Percentiles rank a stretch among this genome's conserved stretches.
Conservation (phyloP, 2,113 vertebrate species). For the Seriola quinqueradiata region DNA sequence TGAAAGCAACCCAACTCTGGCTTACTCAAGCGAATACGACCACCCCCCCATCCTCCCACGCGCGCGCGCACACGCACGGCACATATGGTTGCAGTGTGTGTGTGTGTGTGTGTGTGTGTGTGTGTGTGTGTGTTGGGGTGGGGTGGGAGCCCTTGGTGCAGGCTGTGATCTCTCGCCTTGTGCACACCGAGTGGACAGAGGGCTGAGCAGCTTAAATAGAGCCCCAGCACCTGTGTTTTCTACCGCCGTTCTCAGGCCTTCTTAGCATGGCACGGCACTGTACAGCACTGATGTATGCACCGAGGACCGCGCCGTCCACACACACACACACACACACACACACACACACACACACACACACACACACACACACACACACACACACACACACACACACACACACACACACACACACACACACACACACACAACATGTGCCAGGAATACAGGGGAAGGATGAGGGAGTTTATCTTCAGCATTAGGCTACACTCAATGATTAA, state of each 20-base stretch:
- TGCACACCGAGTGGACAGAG: conserved; percentile 82
- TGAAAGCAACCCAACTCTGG: conserved; percentile 80
- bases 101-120: conserved; percentile 28
- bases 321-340: conserved; percentile 7
- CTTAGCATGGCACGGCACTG: conserved; percentile 60
- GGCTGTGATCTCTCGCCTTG: conserved; percentile 82
- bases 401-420: conserved; percentile 2
- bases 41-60: conserved; percentile 14
- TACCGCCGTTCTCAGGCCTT: conserved; percentile 78
- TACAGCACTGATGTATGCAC: conserved; percentile 40
- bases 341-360: background rate
- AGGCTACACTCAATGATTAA: conserved; percentile 24
- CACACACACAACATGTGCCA: conserved; percentile 14
- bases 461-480: conserved; percentile 17
- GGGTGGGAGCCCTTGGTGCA: conserved; percentile 49
- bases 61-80: conserved; percentile 52
- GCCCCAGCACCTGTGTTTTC: conserved; percentile 82
- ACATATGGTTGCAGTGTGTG: conserved; percentile 47
- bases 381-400: conserved; percentile 8
- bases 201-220: conserved; percentile 80
- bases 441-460: conserved; percentile 13
- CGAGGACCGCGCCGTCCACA: conserved; percentile 7
- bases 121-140: conserved; percentile 24
- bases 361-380: background rate
- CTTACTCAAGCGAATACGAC: conserved; percentile 72